Base-by-base conservation (phyloP, 2,888 invertebrate genomes). In the Drosophila monieri region DNA sequence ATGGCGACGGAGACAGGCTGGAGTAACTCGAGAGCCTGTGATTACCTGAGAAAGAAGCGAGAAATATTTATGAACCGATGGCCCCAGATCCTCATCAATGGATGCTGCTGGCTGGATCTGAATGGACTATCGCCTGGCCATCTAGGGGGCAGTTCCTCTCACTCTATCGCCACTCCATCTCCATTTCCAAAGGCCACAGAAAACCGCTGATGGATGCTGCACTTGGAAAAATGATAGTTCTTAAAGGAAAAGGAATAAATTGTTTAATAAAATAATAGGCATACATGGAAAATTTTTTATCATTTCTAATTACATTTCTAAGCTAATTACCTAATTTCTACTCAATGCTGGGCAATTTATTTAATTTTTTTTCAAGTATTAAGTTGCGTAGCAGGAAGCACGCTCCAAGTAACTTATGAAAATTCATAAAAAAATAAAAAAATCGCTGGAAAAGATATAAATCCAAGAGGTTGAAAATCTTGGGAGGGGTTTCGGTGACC, bases 51-150 rank as follows among this genome's bases (percentile, higher is more conserved):
- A 60, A 74, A 66, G 64, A 77, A 72, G 77, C 58, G 67, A 74
- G 62, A 80, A 83, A 85, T 85, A 78, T 85, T 85, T 85, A 84
- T 85, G 83, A 78, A 83, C 85, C 85, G 76, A 75, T 85, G 54
- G 75, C 57, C 60, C 54, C 66, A 71, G 76, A 61, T 61, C 57
- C 57, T 76, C 76, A 85, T 81, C 85, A 76, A 77, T 74, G 85
- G 77, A 71, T 74, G 68, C 54, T 54, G 68, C 66, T 44, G 32
- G 47, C 27, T 53, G 56, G 23, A 53, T 44, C 58, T 59, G 37
- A 67, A 62, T 69, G 61, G 69, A 23, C 46, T 77, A 77, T 83
- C 73, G 35, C 23, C 55, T 37, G 56, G 60, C 64, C 60, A 67
- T 68, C 67, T 67, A 67, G 52, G 58, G 57, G 68, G 68, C 27